These are phyloP conservation scores for Stenotaenia linearis DNA, from an alignment of 2,888 invertebrate genomes.

Conservation along the genomic window DNA sequence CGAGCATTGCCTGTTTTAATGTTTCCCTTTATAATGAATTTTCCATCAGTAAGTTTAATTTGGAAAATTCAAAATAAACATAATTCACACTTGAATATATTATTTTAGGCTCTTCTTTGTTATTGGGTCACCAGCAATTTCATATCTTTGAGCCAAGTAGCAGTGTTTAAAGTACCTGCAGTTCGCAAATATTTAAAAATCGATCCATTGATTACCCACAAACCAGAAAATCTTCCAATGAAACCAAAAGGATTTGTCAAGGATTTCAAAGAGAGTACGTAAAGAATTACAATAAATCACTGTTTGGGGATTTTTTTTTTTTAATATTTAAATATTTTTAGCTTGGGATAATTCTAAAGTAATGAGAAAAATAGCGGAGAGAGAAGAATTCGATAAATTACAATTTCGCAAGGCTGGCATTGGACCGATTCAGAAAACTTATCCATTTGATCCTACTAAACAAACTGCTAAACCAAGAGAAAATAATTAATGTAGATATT, in stretches of 20 bases:
- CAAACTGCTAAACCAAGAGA: slow-evolving; percentile 3
- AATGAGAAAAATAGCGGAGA: slow-evolving; percentile 67
- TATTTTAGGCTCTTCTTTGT: slow-evolving; percentile 64
- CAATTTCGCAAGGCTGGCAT: slow-evolving; percentile 77
- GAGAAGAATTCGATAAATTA: slow-evolving; percentile 67
- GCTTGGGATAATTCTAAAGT: slow-evolving; percentile 79
- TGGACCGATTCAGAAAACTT: slow-evolving; percentile 82
- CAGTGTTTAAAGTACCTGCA: slow-evolving; percentile 64
- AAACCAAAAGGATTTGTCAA: slow-evolving; percentile 72
- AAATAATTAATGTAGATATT: not conserved
- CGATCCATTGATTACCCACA: slow-evolving; percentile 56
- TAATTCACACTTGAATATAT: too few species aligned
- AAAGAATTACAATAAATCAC: too few species aligned
- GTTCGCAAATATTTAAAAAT: slow-evolving; percentile 73
- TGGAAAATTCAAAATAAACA: too few species aligned
- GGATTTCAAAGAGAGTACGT: slow-evolving; percentile 72
- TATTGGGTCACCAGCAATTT: slow-evolving; percentile 88
- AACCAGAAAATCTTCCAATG: slow-evolving; percentile 56
- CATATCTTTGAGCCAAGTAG: slow-evolving; percentile 74
- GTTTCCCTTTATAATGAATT: slow-evolving; percentile 79
- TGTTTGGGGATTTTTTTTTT: too few species aligned
- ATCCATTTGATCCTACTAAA: slow-evolving; percentile 66
- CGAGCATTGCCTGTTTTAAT: slow-evolving; percentile 69
- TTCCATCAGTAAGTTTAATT: slow-evolving; percentile 66
- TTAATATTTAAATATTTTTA: slow-evolving; percentile 45